phyloP scores from a whole-genome alignment of 2,113 vertebrate genomes.

The Cavia aperea region DNA sequence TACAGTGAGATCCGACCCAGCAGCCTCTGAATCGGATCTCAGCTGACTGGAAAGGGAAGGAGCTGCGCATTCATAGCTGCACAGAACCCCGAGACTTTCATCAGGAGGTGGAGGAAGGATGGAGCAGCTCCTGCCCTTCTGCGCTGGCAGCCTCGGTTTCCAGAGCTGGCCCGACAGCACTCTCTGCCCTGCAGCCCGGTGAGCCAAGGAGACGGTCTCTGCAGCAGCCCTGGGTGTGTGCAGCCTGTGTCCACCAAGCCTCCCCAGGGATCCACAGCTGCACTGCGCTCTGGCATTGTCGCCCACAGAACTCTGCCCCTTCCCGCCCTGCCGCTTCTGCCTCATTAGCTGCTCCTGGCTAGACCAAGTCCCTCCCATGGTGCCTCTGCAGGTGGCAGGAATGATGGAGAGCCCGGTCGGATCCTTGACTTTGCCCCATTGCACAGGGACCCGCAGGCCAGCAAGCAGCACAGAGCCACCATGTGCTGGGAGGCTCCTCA shows the following conservation, averaged over 20 bases:
- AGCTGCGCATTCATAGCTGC: neutral
- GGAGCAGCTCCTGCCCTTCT: neutral
- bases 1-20: neutral
- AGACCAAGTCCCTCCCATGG: neutral
- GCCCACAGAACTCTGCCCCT: neutral
- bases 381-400: neutral
- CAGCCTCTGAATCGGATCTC: neutral
- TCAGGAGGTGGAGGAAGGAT: no score
- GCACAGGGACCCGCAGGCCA: neutral
- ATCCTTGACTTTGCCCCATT: neutral
- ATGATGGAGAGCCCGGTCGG: neutral
- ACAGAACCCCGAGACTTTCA: neutral
- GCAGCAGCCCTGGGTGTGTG: neutral
- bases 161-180: neutral
- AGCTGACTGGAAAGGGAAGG: neutral
- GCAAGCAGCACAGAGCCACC: neutral
- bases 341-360: neutral
- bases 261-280: neutral
- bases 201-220: neutral
- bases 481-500: neutral
- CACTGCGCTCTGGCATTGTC: neutral
- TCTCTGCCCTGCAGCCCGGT: neutral
- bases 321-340: neutral
- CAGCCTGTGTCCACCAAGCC: neutral
- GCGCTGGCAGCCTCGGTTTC: neutral